Evolutionary conservation across 35 echinoderm and acorn worm species (phyloP), one percentile per base, ranked within the genome.

Genomic region (Diadema setosum): DNA sequence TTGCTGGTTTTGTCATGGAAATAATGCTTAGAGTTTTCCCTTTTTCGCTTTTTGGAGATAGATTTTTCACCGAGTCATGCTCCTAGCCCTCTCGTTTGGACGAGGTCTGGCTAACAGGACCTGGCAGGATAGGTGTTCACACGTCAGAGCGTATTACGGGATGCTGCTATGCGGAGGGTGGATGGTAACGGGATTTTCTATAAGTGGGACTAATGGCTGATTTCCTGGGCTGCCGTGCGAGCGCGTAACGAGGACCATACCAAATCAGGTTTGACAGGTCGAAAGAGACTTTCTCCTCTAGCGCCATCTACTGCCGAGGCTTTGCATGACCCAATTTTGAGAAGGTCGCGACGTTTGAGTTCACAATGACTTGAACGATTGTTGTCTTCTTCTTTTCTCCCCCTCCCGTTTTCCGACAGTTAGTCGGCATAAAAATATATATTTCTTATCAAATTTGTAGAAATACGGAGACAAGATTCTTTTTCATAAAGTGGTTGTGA

Each of bases 121-220:
- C 15, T 78, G 73, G 40, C 73, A 78, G 33, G 35, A 24, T 14
- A 78, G 73, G 73, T 78, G 73, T 78, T 44, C n/a, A 36, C 9
- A 41, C 44, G 73, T 78, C 73, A 35, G 27, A 26, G 34, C 73
- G 29, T 36, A 78, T 78, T 78, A 78, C 20, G 40, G 39, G 73
- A 41, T 44, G 17, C 35, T 42, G 73, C 12, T 78, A 41, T 78
- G 34, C 39, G 27, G 73, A 67, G 35, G 40, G 73, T 44, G 34
- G 21, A 25, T 78, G 73, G 35, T 24, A 78, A 78, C 73, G 33
- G 24, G 40, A 78, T 41, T 14, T 34, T 24, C 23, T 67, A 78
- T 78, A 36, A 78, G 73, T 78, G 73, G 73, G 73, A 5, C 73
- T 78, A 78, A 78, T 78, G 34, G 40, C 24, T 41, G 73, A 78